phyloP scores from a whole-genome alignment of 2,113 vertebrate species.

The Saccopteryx bilineata region DNA sequence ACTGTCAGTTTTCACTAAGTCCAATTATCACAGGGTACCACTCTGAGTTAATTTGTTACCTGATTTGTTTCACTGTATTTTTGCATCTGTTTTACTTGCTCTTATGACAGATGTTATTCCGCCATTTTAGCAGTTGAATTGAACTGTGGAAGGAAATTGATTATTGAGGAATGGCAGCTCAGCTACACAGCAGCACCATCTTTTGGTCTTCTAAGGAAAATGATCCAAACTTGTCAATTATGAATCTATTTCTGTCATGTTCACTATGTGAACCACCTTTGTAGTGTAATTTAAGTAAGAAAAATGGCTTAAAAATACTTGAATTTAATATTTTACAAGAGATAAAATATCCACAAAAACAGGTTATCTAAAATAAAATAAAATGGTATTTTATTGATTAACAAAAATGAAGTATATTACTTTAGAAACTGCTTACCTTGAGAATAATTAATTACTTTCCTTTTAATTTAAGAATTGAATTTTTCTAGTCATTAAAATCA shows the following conservation, averaged over 20 bases:
- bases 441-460: neutral
- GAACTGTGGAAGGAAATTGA: slow-evolving; percentile 43
- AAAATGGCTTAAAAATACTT: slow-evolving; percentile 8
- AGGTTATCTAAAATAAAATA: neutral
- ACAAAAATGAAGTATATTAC: neutral
- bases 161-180: slow-evolving; percentile 9
- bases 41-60: slow-evolving; percentile 44
- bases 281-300: neutral
- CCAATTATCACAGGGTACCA: neutral
- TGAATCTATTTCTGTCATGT: neutral
- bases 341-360: neutral
- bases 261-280: neutral
- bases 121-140: slow-evolving; percentile 68
- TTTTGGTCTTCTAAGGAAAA: slow-evolving; percentile 75
- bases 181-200: slow-evolving; percentile 81
- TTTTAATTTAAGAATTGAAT: neutral
- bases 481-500: neutral
- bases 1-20: slow-evolving; percentile 21
- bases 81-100: slow-evolving; percentile 49
- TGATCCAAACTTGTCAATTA: slow-evolving; percentile 19
- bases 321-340: neutral
- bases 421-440: neutral
- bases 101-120: slow-evolving; percentile 57
- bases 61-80: slow-evolving; percentile 42
- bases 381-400: neutral